Base-by-base conservation (phyloP, 2,797 vertebrate species). In the Taeniopygia guttata region DNA sequence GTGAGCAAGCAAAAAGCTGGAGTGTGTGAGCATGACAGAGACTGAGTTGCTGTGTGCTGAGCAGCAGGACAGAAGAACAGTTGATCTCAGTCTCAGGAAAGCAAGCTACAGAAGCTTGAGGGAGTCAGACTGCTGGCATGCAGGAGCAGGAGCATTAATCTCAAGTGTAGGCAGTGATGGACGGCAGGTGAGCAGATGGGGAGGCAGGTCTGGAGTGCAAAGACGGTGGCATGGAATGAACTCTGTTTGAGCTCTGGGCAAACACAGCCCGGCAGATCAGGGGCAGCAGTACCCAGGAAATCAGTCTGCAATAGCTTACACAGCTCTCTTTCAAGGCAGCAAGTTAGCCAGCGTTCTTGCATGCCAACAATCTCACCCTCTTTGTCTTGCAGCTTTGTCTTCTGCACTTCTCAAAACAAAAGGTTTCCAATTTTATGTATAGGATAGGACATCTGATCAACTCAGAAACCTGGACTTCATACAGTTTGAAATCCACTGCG, bases 141-240 rank as follows among this genome's bases (percentile, higher is more conserved):
- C 40, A 68, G 85, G 36, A 88, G 38, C 23, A 63, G 78, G 36
- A 85, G 58, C 69, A 86, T 91, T 66, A 91, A 91, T 95, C 82
- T 69, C 84, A 48, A 79, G 51, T 8, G 34, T 1, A 89, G 78
- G 75, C 80, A 87, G 82, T 92, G 92, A 93, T 78, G 76, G 87
- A 95, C 29, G 0, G 82, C 87, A 95, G 87, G 94, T 90, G 63
- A 94, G 80, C 90, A 87, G 89, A 95, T 93, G 91, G 94, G 74
- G 32, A 94, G 82, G 82, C 89, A 93, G 89, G 58, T 84, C 73
- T 78, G 43, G 29, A 87, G 79, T 49, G 40, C 72, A 80, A 87
- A 93, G 78, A 96, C 1, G 0, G 63, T 0, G 8, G n/a, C 62
- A 92, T 75, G 64, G 81, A 95, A 92, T 0, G 0, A 83, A 49